Percentiles rank a stretch among this genome's conserved stretches.
phyloP scores from a whole-genome alignment of 2,888 invertebrate genomes.

The Heliconius erato region DNA sequence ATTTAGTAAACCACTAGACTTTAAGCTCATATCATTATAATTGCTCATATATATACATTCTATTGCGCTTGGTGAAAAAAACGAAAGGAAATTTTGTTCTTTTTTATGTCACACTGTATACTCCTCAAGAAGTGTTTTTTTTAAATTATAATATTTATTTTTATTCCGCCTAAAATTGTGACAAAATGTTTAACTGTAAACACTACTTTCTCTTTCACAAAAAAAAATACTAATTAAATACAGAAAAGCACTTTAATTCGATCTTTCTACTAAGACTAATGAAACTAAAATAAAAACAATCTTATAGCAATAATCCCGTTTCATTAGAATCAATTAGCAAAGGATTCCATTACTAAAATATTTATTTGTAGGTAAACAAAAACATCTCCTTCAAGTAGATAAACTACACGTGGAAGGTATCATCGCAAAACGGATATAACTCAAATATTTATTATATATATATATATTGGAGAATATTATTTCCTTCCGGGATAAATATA shows the following conservation, averaged over 20 bases:
- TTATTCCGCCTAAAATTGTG: no score
- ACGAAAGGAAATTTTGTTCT: no score
- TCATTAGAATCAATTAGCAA: constrained; percentile 43
- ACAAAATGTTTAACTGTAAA: no score
- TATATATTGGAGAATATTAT: constrained; percentile 12
- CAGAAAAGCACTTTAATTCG: not conserved
- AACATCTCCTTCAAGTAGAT: not conserved
- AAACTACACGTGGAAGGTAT: constrained; percentile 8
- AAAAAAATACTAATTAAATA: not conserved
- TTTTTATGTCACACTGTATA: no score
- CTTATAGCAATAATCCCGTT: constrained; percentile 6
- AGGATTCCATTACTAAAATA: constrained; percentile 41
- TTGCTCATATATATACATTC: no score
- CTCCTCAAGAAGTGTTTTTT: no score
- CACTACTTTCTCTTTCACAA: not conserved
- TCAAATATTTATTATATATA: constrained; percentile 21
- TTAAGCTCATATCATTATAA: no score
- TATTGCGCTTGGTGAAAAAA: no score
- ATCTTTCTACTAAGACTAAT: not conserved
- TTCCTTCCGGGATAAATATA: constrained; percentile 26
- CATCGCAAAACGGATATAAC: not conserved
- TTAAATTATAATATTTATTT: no score
- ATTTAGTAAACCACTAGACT: no score
- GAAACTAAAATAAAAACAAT: not conserved
- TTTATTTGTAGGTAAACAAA: constrained; percentile 31